Conservation (phyloP, 2,888 invertebrate species). For the Ferrisia virgata region DNA sequence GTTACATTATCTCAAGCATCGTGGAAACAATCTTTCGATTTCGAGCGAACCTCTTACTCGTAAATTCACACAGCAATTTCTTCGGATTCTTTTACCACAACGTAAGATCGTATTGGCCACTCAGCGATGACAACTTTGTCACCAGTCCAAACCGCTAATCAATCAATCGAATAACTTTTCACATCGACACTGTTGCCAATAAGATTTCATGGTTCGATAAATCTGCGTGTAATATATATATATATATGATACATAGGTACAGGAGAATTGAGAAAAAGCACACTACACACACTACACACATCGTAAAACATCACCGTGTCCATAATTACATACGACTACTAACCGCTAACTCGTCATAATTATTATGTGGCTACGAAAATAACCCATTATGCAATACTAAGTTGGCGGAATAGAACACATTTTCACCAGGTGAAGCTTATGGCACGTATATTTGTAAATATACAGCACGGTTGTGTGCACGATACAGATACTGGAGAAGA, state of each 20-base stretch:
- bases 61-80: background rate
- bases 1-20: background rate
- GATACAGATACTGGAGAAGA: background rate
- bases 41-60: too few species aligned
- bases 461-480: background rate
- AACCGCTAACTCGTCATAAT: constrained; percentile 14
- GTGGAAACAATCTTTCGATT: background rate
- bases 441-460: background rate
- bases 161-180: constrained; percentile 12
- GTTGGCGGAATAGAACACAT: background rate
- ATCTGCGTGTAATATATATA: background rate
- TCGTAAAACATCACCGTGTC: background rate
- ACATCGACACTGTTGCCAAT: constrained; percentile 1
- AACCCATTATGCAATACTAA: background rate
- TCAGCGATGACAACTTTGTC: background rate
- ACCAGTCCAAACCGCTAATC: constrained; percentile 16
- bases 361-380: background rate
- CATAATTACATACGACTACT: background rate
- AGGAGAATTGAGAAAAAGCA: background rate
- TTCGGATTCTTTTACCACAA: background rate
- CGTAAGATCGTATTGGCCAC: background rate
- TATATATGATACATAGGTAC: background rate
- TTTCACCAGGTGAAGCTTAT: background rate
- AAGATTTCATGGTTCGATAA: constrained; percentile 7
- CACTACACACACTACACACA: background rate